Conservation (phyloP, 2,888 invertebrate species). For the Aporophyla lueneburgensis region DNA sequence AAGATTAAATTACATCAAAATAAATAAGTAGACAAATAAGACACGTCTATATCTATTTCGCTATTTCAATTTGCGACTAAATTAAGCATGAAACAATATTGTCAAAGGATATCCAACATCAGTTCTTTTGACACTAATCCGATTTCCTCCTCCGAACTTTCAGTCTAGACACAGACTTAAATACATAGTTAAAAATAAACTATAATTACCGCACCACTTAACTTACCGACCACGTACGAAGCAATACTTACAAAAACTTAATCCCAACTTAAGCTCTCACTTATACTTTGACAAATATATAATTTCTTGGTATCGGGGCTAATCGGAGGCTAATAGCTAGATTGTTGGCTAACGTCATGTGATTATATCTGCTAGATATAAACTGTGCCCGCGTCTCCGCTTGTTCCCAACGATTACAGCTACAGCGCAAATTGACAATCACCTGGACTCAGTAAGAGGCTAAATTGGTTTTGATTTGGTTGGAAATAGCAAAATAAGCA, state of each 20-base stretch:
- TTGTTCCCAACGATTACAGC: background rate
- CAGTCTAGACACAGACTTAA: conserved; percentile 36
- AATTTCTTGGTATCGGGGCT: conserved; percentile 49
- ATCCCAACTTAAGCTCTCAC: conserved; percentile 45
- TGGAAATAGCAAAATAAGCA: background rate
- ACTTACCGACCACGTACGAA: conserved; percentile 15
- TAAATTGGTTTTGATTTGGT: background rate
- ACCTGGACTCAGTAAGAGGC: background rate
- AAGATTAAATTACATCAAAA: too few species aligned
- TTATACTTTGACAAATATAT: conserved; percentile 58
- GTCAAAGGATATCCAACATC: background rate
- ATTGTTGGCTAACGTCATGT: conserved; percentile 23
- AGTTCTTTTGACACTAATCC: conserved; percentile 29
- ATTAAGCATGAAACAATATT: background rate
- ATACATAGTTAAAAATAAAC: background rate
- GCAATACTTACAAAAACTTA: conserved; percentile 42
- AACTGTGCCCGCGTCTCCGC: conserved; percentile 13
- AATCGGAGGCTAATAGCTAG: conserved; percentile 44
- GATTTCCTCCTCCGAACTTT: background rate
- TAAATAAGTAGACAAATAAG: too few species aligned
- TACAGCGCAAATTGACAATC: conserved; percentile 5
- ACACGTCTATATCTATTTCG: too few species aligned
- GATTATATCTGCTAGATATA: conserved; percentile 12
- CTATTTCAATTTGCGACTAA: background rate
- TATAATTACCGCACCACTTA: conserved; percentile 3